These are phyloP conservation scores for Pheosia tremula DNA, from an alignment of 2,888 invertebrate species.

Conservation along the genomic window DNA sequence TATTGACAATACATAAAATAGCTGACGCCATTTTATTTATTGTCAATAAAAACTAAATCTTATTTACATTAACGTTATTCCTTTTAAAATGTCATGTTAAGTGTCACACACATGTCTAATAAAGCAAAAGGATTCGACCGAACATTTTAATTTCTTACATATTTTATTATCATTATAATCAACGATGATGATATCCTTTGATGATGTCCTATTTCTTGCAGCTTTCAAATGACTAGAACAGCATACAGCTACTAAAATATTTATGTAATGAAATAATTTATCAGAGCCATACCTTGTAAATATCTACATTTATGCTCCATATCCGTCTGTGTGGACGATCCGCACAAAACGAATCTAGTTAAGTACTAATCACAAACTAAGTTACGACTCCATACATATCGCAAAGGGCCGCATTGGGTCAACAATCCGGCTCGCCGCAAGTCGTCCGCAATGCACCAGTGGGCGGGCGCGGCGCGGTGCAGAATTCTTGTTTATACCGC, in stretches of 20 bases:
- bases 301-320: too few species aligned
- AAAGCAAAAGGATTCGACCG: not conserved
- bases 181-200: too few species aligned
- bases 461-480: conserved; percentile 21
- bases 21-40: too few species aligned
- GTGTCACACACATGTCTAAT: not conserved
- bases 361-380: not conserved
- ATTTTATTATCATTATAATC: too few species aligned
- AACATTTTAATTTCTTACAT: not conserved
- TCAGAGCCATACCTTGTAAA: too few species aligned
- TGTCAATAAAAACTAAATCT: too few species aligned
- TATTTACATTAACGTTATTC: not conserved
- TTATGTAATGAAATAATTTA: not conserved
- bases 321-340: not conserved
- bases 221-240: too few species aligned
- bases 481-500: not conserved
- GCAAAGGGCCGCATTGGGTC: conserved; percentile 21
- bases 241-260: too few species aligned
- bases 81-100: not conserved
- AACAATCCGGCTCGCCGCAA: conserved; percentile 32
- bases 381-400: conserved; percentile 2
- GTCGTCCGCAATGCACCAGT: conserved; percentile 48
- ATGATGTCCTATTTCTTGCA: too few species aligned
- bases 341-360: not conserved
- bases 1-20: too few species aligned